phyloP scores from a whole-genome alignment of 1,140 invertebrate genomes.

The Diachasmimorpha longicaudata region DNA sequence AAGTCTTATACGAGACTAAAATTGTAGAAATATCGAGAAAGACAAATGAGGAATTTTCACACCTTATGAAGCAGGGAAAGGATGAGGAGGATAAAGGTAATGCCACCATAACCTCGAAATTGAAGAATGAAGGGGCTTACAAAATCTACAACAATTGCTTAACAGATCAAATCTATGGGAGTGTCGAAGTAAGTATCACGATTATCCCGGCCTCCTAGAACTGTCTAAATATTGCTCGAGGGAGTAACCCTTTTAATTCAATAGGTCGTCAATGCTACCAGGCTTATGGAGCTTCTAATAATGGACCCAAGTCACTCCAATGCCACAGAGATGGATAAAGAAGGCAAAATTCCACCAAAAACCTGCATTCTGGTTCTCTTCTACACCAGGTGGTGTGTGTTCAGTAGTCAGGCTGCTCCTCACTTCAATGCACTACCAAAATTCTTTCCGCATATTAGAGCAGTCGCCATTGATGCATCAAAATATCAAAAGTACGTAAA shows the following conservation, averaged over 20 bases:
- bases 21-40: neutral
- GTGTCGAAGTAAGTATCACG: conserved; percentile 49
- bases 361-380: conserved; percentile 86
- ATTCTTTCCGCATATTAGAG: conserved; percentile 84
- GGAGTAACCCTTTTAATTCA: no score
- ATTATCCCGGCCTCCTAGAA: neutral
- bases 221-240: no score
- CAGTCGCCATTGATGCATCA: conserved; percentile 89
- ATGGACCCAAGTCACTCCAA: conserved; percentile 62
- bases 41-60: neutral
- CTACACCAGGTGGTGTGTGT: conserved; percentile 88
- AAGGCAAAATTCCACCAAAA: conserved; percentile 62
- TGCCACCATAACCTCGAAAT: conserved; percentile 1
- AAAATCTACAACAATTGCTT: conserved; percentile 45
- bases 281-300: conserved; percentile 64
- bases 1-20: no score
- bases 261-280: conserved; percentile 65
- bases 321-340: conserved; percentile 47
- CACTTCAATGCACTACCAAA: conserved; percentile 88
- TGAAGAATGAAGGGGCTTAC: conserved; percentile 12
- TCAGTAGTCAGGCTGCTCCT: conserved; percentile 87
- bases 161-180: conserved; percentile 47
- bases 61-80: neutral
- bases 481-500: conserved; percentile 74
- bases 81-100: neutral